phyloP scores from a whole-genome alignment of 2,797 vertebrate species.

The Cryptoprocta ferox region DNA sequence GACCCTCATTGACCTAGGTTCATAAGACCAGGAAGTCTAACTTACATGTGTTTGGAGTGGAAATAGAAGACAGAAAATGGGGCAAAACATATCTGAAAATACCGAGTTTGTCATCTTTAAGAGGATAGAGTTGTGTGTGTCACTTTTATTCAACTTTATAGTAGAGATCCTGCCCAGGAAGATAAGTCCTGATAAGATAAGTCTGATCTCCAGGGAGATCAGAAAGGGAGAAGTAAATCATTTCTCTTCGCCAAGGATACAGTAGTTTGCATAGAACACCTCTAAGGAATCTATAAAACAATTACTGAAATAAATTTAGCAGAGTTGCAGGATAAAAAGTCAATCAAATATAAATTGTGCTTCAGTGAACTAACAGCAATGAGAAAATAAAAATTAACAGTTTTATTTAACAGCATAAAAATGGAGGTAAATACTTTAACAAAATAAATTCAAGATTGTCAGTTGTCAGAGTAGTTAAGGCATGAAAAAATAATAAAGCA shows the following conservation, averaged over 20 bases:
- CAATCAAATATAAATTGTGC: background rate
- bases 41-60: background rate
- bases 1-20: background rate
- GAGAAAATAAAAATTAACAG: background rate
- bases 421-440: background rate
- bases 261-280: background rate
- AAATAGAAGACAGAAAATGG: background rate
- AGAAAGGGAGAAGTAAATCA: background rate
- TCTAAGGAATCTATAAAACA: background rate
- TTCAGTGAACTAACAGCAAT: background rate
- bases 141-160: background rate
- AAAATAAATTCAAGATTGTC: background rate
- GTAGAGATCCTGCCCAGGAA: background rate
- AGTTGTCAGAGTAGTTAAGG: background rate
- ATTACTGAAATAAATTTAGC: background rate
- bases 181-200: background rate
- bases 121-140: background rate
- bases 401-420: background rate
- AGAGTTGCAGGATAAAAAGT: background rate
- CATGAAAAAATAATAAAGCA: background rate
- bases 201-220: background rate
- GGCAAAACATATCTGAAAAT: background rate
- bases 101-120: background rate
- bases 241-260: background rate
- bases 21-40: background rate